A percentile compares a stretch with the other conserved stretches of the same genome.
These are phyloP conservation scores for Phaethornis superciliosus DNA, from an alignment of 2,113 vertebrate genomes.

Conservation along the genomic window DNA sequence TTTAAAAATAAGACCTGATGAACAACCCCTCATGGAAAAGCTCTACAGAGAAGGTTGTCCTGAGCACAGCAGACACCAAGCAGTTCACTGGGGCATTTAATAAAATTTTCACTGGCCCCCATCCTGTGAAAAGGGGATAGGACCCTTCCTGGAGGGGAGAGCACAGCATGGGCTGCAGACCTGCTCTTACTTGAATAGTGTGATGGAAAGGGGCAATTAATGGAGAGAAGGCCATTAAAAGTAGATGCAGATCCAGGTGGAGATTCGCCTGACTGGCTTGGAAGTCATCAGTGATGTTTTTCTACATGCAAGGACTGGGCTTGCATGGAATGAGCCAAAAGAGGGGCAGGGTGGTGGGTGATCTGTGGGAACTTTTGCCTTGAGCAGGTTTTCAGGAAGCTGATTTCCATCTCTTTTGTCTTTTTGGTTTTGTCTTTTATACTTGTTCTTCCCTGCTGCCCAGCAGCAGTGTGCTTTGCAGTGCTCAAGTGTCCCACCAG, in stretches of 20 bases:
- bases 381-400: background rate
- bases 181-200: background rate
- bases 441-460: background rate
- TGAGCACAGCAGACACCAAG: background rate
- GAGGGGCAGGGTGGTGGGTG: background rate
- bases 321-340: background rate
- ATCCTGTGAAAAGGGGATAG: background rate
- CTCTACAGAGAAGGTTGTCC: conserved; percentile 36
- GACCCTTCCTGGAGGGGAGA: background rate
- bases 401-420: background rate
- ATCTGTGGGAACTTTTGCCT: background rate
- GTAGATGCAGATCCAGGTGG: background rate
- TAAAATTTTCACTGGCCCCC: background rate
- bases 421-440: background rate
- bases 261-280: background rate
- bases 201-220: background rate
- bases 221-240: background rate
- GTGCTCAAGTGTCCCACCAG: rapidly evolving
- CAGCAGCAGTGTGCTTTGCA: background rate
- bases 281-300: background rate
- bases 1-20: conserved; percentile 68
- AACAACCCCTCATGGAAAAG: conserved; percentile 57
- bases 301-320: background rate
- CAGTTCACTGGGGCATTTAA: background rate
- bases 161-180: background rate